Base-by-base conservation (phyloP, 2,888 invertebrate species). In the Tholera decimalis region DNA sequence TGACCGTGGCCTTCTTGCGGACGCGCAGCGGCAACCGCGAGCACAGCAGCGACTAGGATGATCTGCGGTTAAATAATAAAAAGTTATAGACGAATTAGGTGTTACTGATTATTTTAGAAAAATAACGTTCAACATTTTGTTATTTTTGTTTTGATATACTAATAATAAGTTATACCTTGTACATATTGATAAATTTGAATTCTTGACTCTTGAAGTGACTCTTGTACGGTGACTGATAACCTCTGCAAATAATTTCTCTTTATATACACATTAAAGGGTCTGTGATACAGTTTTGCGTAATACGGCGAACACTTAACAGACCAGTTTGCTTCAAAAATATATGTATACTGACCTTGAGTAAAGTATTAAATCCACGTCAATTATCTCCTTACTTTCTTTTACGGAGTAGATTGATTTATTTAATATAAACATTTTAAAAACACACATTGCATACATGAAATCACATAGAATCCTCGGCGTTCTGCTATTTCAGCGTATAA, bases 1-100 rank as follows among this genome's bases (percentile, higher is more conserved):
- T 84, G 43, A 28, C 50, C 76, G 7, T 78, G 65, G 33, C 72
- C 61, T 1, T 56, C 53, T 65, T 82, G 82, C 0, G 82, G 79
- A 15, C 67, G 69, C 0, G 78, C 80, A 18, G 60, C 49, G 4
- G 26, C 77, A 1, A 68, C 44, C 2, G 68, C 67, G 13, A 81
- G 9, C 3, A 83, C 24, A 30, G 82, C 62, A 13, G 61, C 26
- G 9, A 70, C 13, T n/a, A 71, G 28, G 33, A 75, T 9, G 1
- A 71, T 24, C 70, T 71, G 47, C 24, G 11, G 5, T 26, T 1
- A 44, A 6, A 47, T n/a, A 47, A 6, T 5, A 9, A 1, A 18
- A 9, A 18, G 11, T 28, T 47, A 28, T 11, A 3, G 8, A 1
- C 18, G 11, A n/a, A 24, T 28, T 11, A 11, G 35, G 35, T 41